Percentiles rank a stretch among this genome's conserved stretches.
Evolutionary conservation across 2,888 invertebrate genomes (phyloP).

Genomic region (Mechanitis messenoides): DNA sequence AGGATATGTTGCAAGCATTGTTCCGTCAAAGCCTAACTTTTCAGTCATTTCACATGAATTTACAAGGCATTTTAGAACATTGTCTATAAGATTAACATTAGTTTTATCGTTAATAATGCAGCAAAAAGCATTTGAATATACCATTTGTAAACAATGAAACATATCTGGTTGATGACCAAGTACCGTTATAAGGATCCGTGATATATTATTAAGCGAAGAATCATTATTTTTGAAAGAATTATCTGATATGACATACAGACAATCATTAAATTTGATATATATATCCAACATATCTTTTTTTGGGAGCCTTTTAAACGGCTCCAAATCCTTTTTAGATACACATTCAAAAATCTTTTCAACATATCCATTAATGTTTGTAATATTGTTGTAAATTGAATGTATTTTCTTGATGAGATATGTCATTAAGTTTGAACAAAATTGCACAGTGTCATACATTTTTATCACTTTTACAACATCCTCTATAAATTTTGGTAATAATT

Average conservation of each 20-base stretch:
- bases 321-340: slow-evolving; percentile 43
- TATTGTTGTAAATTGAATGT: slow-evolving; percentile 45
- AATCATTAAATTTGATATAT: slow-evolving; percentile 55
- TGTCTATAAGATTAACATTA: slow-evolving; percentile 33
- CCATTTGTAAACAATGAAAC: slow-evolving; percentile 53
- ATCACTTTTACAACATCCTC: slow-evolving; percentile 51
- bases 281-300: slow-evolving; percentile 44
- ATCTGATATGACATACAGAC: slow-evolving; percentile 52
- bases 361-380: slow-evolving; percentile 36
- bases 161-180: slow-evolving; percentile 46
- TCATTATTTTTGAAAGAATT: slow-evolving; percentile 42
- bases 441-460: slow-evolving; percentile 47
- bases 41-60: slow-evolving; percentile 46
- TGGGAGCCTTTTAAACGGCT: slow-evolving; percentile 39
- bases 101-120: slow-evolving; percentile 42
- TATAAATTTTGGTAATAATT: slow-evolving; percentile 49
- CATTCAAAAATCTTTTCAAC: slow-evolving; percentile 46
- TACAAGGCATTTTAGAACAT: slow-evolving; percentile 42
- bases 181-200: slow-evolving; percentile 38
- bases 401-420: slow-evolving; percentile 55
- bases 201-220: slow-evolving; percentile 36
- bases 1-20: slow-evolving; percentile 48
- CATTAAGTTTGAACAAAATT: slow-evolving; percentile 48
- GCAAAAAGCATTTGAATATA: slow-evolving; percentile 51
- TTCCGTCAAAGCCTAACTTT: slow-evolving; percentile 43